phyloP scores from a whole-genome alignment of 2,113 vertebrate species.

The Ctenodactylus gundi region DNA sequence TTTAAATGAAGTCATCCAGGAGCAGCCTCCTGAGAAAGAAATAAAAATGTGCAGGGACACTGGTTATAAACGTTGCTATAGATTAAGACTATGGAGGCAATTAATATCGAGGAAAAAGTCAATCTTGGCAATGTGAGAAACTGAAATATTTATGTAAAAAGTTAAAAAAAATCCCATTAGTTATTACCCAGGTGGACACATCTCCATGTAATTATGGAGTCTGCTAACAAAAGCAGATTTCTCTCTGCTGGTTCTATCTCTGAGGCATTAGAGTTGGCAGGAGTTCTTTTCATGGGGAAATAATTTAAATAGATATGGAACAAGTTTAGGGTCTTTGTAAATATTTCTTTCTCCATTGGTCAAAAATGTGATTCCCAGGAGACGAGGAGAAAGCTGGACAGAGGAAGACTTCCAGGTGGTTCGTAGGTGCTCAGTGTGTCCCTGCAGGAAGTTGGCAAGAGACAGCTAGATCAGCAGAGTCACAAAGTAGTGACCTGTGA shows the following conservation, averaged over 20 bases:
- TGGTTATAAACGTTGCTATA: slow-evolving; percentile 67
- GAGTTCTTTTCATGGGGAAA: slow-evolving; percentile 68
- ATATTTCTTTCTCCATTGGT: slow-evolving; percentile 53
- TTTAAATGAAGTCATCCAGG: slow-evolving; percentile 72
- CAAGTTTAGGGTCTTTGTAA: slow-evolving; percentile 56
- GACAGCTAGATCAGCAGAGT: no score
- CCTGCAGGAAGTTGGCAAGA: not conserved
- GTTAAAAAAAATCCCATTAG: slow-evolving; percentile 65
- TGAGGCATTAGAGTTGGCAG: slow-evolving; percentile 57
- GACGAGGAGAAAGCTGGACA: not conserved
- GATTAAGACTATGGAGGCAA: slow-evolving; percentile 72
- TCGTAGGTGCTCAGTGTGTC: rapidly evolving
- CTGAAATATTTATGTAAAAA: slow-evolving; percentile 74
- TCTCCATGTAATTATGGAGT: slow-evolving; percentile 73
- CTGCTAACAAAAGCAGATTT: slow-evolving; percentile 74
- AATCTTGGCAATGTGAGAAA: slow-evolving; percentile 66
- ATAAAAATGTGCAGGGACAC: slow-evolving; percentile 55
- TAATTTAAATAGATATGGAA: slow-evolving; percentile 74
- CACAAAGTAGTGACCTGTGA: not conserved
- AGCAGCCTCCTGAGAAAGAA: slow-evolving; percentile 65
- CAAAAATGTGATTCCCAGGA: not conserved
- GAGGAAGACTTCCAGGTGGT: not conserved
- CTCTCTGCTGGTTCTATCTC: slow-evolving; percentile 67
- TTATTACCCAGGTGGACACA: slow-evolving; percentile 72
- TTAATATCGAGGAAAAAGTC: slow-evolving; percentile 73